Percentiles rank a stretch among this genome's conserved stretches.
Evolutionary conservation across 37 sponge, comb jelly and placozoan species (phyloP).

Genomic region (Chondrilla cf. caribensis): DNA sequence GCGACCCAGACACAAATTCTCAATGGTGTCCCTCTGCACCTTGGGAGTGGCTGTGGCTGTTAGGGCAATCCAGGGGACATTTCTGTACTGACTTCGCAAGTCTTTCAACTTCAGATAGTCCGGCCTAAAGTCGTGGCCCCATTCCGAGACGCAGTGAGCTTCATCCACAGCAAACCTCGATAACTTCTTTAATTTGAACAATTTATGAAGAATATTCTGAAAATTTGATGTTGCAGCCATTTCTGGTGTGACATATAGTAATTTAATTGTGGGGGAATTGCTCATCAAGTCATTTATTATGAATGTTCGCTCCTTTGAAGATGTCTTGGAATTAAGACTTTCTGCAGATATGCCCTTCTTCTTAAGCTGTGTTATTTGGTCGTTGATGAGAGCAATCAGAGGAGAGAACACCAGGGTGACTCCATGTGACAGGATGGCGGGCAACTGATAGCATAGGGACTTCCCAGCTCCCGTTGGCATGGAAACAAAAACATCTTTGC

Average conservation of each 20-base stretch:
- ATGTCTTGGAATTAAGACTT: conserved; percentile 87
- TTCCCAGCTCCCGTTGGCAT: conserved; percentile 99
- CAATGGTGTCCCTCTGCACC: conserved; percentile 78
- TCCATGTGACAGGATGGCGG: conserved; percentile 73
- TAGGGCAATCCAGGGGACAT: conserved; percentile 86
- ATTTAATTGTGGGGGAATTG: conserved; percentile 37
- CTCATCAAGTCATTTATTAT: conserved; percentile 70
- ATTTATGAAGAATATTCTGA: conserved; percentile 30
- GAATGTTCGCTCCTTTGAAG: conserved; percentile 43
- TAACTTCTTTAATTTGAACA: conserved; percentile 50
- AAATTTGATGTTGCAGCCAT: conserved; percentile 76
- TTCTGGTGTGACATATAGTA: conserved; percentile 98
- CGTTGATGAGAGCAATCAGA: conserved; percentile 93
- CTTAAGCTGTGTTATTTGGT: conserved; percentile 82
- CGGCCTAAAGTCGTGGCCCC: conserved; percentile 99
- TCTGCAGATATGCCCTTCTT: conserved; percentile 57
- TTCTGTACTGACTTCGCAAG: conserved; percentile 48
- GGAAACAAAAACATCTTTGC: conserved; percentile 85
- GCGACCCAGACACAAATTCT: conserved; percentile 42
- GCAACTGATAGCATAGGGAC: conserved; percentile 97
- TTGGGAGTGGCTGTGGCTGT: conserved; percentile 93
- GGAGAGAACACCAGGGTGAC: conserved; percentile 95
- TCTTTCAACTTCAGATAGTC: conserved; percentile 93
- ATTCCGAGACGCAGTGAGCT: conserved; percentile 98
- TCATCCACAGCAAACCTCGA: conserved; percentile 87